Percentiles rank a stretch among this genome's conserved stretches.
Conservation (phyloP, 2,113 vertebrate genomes). For the Cottus gobio region DNA sequence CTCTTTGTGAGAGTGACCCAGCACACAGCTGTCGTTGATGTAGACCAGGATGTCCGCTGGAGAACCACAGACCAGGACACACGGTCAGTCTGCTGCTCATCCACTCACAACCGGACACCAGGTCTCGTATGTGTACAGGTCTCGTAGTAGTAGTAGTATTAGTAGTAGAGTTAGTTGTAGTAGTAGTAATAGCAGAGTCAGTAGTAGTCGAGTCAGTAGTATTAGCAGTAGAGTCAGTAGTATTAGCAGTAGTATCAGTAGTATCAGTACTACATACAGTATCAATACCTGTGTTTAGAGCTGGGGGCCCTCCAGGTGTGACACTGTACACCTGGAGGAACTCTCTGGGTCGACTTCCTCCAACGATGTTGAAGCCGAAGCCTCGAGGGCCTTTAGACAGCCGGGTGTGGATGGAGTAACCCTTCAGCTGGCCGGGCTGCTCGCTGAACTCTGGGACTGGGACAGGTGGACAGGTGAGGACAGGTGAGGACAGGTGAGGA, state of each 20-base stretch:
- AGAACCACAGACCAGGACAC: neutral
- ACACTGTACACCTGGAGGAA: slow-evolving; percentile 87
- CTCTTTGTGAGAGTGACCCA: slow-evolving; percentile 84
- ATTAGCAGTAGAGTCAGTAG: neutral
- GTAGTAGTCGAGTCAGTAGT: neutral
- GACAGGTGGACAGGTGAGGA: neutral
- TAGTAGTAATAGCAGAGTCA: too few relatives aligned
- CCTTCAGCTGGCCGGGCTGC: slow-evolving; percentile 79
- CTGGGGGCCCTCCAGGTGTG: slow-evolving; percentile 82
- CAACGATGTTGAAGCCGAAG: slow-evolving; percentile 87
- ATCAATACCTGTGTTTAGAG: slow-evolving; percentile 80
- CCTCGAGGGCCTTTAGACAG: slow-evolving; percentile 84
- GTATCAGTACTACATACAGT: neutral
- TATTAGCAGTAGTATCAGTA: neutral
- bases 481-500: neutral
- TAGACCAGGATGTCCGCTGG: slow-evolving; percentile 85
- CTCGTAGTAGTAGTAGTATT: too few relatives aligned
- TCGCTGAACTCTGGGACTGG: slow-evolving; percentile 83
- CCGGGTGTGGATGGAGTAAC: slow-evolving; percentile 84
- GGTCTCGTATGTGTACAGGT: too few relatives aligned
- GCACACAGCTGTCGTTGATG: slow-evolving; percentile 82
- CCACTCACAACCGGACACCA: too few relatives aligned
- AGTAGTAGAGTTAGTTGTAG: too few relatives aligned
- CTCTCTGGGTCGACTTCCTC: slow-evolving; percentile 83
- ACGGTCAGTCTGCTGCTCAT: slow-evolving; percentile 1